Percentiles rank a stretch among this genome's conserved stretches.
phyloP scores from a whole-genome alignment of 2,888 invertebrate species.

The Orchesella flavescens region DNA sequence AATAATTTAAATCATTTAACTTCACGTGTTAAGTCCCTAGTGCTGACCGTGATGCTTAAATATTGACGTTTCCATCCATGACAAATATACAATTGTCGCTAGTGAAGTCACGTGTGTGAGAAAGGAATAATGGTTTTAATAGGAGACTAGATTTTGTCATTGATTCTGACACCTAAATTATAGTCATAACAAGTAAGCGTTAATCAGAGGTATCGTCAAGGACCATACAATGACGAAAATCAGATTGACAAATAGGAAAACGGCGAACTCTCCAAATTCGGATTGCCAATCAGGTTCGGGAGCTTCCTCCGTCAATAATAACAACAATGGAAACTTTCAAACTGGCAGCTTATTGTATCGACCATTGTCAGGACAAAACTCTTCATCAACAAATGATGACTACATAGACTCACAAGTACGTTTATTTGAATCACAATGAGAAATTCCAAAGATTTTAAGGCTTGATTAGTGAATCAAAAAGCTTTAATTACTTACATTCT shows the following conservation, averaged over 20 bases:
- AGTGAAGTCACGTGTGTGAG: no score
- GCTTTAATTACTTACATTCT: no score
- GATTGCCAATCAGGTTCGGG: slow-evolving; percentile 16
- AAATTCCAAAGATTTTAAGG: background rate
- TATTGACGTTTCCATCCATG: no score
- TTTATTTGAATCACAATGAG: background rate
- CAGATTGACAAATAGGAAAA: slow-evolving; percentile 42
- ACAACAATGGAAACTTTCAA: slow-evolving; percentile 18
- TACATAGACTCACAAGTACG: slow-evolving; percentile 69
- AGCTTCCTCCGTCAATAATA: slow-evolving; percentile 29
- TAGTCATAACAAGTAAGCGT: background rate
- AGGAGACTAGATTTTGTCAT: background rate
- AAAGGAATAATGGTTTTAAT: background rate
- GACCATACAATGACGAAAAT: slow-evolving; percentile 45
- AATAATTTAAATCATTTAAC: no score
- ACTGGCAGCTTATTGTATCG: slow-evolving; percentile 24
- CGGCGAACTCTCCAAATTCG: slow-evolving; percentile 11
- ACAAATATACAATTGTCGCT: no score
- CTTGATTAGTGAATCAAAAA: background rate
- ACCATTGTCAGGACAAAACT: slow-evolving; percentile 13
- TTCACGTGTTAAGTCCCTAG: no score
- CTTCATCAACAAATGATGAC: slow-evolving; percentile 64
- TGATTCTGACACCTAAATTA: background rate
- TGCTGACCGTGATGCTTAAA: no score
- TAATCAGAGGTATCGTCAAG: background rate